phyloP scores from a whole-genome alignment of 1,140 invertebrate species.

The Coenobita brevimanus region DNA sequence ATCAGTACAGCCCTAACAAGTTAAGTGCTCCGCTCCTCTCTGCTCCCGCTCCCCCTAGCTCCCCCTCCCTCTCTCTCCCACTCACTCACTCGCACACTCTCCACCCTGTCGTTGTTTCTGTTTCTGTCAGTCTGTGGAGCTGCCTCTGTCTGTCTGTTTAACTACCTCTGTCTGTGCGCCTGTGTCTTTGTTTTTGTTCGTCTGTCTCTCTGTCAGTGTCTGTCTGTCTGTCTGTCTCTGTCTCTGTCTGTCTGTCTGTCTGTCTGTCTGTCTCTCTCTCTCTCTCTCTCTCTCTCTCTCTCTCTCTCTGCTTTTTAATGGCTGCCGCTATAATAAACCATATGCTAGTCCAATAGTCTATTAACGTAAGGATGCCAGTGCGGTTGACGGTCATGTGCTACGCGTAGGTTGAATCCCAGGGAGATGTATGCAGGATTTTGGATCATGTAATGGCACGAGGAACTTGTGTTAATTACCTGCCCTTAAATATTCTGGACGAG shows the following conservation, averaged over 20 bases:
- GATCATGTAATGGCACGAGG: no score
- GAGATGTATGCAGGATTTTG: no score
- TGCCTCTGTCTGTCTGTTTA: no score
- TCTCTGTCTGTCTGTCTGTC: background rate
- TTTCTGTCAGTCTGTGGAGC: no score
- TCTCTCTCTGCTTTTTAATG: background rate
- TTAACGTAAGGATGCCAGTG: background rate
- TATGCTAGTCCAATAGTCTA: no score
- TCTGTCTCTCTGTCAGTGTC: conserved; percentile 30
- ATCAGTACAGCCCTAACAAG: conserved; percentile 59
- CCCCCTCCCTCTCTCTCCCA: background rate
- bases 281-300: background rate
- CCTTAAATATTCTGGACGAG: no score
- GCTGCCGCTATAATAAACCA: background rate
- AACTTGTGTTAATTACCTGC: no score
- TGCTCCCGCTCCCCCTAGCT: background rate
- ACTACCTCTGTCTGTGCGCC: no score
- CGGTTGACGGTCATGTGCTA: no score
- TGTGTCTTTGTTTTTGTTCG: conserved; percentile 2
- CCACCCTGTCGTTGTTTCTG: no score
- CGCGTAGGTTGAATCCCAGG: no score
- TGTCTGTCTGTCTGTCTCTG: background rate
- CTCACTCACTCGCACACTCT: background rate
- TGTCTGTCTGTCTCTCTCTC: background rate
- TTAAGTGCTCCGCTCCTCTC: conserved; percentile 58